These are phyloP conservation scores for Lithosia quadra DNA, from an alignment of 2,888 invertebrate genomes.

Conservation along the genomic window DNA sequence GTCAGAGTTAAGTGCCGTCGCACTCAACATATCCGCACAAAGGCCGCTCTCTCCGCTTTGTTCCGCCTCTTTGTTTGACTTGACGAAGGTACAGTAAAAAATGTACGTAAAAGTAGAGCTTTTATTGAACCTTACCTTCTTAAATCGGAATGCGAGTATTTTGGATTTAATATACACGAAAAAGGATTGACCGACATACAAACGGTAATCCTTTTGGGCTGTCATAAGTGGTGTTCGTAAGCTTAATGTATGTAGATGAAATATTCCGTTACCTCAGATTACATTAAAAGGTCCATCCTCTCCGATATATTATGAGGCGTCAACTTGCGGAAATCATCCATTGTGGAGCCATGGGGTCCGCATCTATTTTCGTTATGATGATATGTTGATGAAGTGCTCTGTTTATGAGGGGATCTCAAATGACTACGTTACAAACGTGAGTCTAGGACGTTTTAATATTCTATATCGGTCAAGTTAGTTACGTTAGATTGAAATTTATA, in stretches of 20 bases:
- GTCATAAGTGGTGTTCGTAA: constrained; percentile 35
- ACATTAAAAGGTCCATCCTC: constrained; percentile 64
- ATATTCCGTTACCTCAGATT: constrained; percentile 53
- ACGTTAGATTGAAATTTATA: constrained; percentile 13
- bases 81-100: constrained; percentile 76
- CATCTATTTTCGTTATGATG: constrained; percentile 71
- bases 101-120: constrained; percentile 52
- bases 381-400: constrained; percentile 73
- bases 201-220: constrained; percentile 36
- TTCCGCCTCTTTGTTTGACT: constrained; percentile 84
- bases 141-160: constrained; percentile 31
- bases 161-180: constrained; percentile 25
- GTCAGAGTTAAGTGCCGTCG: constrained; percentile 80
- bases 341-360: constrained; percentile 75
- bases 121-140: constrained; percentile 55
- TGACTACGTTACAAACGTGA: constrained; percentile 48
- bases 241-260: constrained; percentile 34
- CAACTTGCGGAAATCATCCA: constrained; percentile 80
- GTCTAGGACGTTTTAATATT: constrained; percentile 43
- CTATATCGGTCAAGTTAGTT: constrained; percentile 24
- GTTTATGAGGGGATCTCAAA: constrained; percentile 67
- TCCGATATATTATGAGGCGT: constrained; percentile 68
- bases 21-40: constrained; percentile 78
- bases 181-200: constrained; percentile 28
- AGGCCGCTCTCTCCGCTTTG: constrained; percentile 83